A percentile compares a stretch with the other conserved stretches of the same genome.
Conservation (phyloP, 2,113 vertebrate genomes). For the Cyanistes caeruleus region DNA sequence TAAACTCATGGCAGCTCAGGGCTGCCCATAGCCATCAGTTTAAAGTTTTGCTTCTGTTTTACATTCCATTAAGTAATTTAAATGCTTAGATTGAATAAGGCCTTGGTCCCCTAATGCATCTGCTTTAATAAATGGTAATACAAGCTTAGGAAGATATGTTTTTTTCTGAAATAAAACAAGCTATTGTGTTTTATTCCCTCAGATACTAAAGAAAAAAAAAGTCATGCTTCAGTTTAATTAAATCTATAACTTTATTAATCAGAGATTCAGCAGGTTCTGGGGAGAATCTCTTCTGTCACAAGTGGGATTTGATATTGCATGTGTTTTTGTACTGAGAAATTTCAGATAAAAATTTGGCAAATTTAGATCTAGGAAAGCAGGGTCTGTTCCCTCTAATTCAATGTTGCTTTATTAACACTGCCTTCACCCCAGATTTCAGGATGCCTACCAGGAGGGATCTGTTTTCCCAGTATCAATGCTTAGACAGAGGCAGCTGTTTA, state of each 20-base stretch:
- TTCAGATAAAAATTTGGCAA: neutral
- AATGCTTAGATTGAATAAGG: neutral
- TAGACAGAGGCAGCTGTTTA: rapidly evolving
- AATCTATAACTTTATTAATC: neutral
- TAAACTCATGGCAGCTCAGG: neutral
- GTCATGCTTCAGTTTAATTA: neutral
- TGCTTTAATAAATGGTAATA: conserved; percentile 1
- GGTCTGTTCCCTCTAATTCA: neutral
- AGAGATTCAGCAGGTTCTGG: neutral
- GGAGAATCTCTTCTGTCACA: neutral
- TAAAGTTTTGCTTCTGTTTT: neutral
- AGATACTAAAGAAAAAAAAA: neutral
- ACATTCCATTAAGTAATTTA: conserved; percentile 17
- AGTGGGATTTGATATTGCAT: neutral
- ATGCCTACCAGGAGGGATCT: neutral
- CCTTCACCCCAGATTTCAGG: neutral
- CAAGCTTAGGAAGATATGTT: neutral
- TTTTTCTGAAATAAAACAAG: neutral
- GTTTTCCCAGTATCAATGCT: neutral
- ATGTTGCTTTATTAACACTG: neutral
- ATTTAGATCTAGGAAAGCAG: neutral
- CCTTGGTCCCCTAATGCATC: neutral
- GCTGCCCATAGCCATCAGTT: neutral
- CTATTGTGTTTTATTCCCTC: neutral
- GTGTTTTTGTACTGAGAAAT: neutral